Evolutionary conservation across 2,888 invertebrate genomes (phyloP).

Genomic region (Limnephilus rhombicus): DNA sequence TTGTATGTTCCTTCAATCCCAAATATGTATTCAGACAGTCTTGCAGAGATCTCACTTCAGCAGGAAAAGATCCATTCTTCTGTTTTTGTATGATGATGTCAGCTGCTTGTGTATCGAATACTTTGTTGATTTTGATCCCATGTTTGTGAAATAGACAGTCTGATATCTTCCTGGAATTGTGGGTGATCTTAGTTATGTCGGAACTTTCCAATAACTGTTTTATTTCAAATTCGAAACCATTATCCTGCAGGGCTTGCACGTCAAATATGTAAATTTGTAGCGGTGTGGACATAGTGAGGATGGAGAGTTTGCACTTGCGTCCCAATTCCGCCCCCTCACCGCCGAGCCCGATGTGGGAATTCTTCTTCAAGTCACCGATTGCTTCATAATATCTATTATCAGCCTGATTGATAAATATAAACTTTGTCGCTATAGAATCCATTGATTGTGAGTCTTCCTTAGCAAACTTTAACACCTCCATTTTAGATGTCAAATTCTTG

Average conservation of each 20-base stretch:
- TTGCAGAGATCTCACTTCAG: conserved; percentile 72
- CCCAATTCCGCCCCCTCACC: conserved; percentile 76
- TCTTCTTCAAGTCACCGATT: conserved; percentile 72
- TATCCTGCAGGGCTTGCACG: conserved; percentile 74
- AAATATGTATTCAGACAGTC: conserved; percentile 74
- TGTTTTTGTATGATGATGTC: conserved; percentile 74
- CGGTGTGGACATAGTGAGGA: conserved; percentile 74
- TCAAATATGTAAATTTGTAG: conserved; percentile 76
- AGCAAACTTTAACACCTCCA: conserved; percentile 36
- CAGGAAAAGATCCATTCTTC: conserved; percentile 72
- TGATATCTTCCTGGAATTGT: conserved; percentile 78
- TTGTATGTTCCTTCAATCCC: conserved; percentile 72
- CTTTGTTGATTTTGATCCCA: conserved; percentile 76
- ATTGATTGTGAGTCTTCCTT: conserved; percentile 44
- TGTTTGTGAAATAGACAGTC: conserved; percentile 80
- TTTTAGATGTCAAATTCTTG: conserved; percentile 67
- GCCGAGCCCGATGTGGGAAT: conserved; percentile 72
- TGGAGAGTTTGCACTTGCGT: conserved; percentile 76
- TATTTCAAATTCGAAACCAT: conserved; percentile 76
- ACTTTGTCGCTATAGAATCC: conserved; percentile 67
- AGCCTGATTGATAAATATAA: conserved; percentile 75
- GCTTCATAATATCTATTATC: conserved; percentile 74
- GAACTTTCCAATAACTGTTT: conserved; percentile 74
- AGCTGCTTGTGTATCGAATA: conserved; percentile 82
- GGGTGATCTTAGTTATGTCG: conserved; percentile 77